Evolutionary conservation across 1,140 invertebrate genomes (phyloP), one percentile per base, ranked within the genome.

Genomic region (Druon quercuslanigerum): DNA sequence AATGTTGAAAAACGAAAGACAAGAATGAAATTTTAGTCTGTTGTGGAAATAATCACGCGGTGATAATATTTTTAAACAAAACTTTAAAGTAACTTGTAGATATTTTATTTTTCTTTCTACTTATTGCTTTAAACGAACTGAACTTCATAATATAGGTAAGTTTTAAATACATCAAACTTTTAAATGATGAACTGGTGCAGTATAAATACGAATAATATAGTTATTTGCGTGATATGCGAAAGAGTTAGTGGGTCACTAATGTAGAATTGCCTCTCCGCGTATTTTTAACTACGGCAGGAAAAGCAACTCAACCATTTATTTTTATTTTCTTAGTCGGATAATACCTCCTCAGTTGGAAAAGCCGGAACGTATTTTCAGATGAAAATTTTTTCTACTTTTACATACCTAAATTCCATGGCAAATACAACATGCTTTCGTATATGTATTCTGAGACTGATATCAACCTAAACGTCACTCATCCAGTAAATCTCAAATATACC

Each of bases 391-490:
- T 33, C 20, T 25, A 5, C 19, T 60, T 54, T 3, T 54, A n/a
- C 17, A 7, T 54, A 19, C 17, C 1, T 54, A 54, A 17, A 54
- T 54, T 2, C 17, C 52, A 54, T 7, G 52, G 4, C 25, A 16
- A 66, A 33, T 13, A 66, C 9, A 66, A 66, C 16, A 66, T 12
- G 33, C 3, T 33, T 33, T 14, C 16, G 14, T 20, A 19, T 66
- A 13, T 33, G 12, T 33, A 14, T 66, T 66, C 20, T 66, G 33
- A 33, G 33, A 33, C 25, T 66, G 20, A 40, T 66, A 66, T 66
- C 57, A 25, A 66, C 57, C 57, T 66, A 66, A 60, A 66, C 40
- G 33, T 66, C 57, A 33, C 33, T 33, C 25, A 33, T 66, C 19
- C 56, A 20, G 57, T 66, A 33, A 66, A 66, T 40, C 13, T 16